Percentiles rank a stretch among this genome's conserved stretches.
These are phyloP conservation scores for Odontophorus gujanensis DNA, from an alignment of 2,113 vertebrate genomes.

Conservation along the genomic window DNA sequence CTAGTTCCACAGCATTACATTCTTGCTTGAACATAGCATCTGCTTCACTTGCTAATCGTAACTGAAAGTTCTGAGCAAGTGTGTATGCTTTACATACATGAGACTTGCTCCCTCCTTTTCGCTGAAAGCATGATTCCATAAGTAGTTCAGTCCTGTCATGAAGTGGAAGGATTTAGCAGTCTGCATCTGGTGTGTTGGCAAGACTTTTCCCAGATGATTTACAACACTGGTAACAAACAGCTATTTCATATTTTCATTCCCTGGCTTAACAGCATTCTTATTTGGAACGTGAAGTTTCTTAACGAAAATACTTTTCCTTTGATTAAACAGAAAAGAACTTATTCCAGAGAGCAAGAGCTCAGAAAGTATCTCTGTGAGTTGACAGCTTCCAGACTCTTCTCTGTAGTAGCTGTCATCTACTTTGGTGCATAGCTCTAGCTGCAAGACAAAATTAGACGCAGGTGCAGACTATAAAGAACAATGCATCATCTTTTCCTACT, in stretches of 20 bases:
- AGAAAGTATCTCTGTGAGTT: slow-evolving; percentile 15
- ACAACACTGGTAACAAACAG: slow-evolving; percentile 43
- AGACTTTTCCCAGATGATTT: slow-evolving; percentile 49
- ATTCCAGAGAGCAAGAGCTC: background rate
- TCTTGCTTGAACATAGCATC: background rate
- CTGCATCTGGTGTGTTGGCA: slow-evolving; percentile 44
- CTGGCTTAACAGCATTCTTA: slow-evolving; percentile 14
- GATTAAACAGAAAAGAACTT: slow-evolving; percentile 36
- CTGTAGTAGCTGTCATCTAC: slow-evolving; percentile 38
- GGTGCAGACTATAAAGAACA: slow-evolving; percentile 40
- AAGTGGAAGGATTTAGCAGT: slow-evolving; percentile 42
- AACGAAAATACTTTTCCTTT: slow-evolving; percentile 47
- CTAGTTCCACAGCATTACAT: background rate
- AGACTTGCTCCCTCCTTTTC: background rate
- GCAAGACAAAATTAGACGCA: slow-evolving; percentile 52
- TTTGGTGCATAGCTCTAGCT: slow-evolving; percentile 22
- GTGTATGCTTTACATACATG: background rate
- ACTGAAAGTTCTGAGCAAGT: background rate
- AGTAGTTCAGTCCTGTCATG: slow-evolving; percentile 4
- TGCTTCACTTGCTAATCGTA: background rate
- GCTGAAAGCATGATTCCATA: background rate
- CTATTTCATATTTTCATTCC: slow-evolving; percentile 38
- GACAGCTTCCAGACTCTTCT: slow-evolving; percentile 58
- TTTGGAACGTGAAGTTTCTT: slow-evolving; percentile 39
- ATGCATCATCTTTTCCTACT: slow-evolving; percentile 21